Evolutionary conservation across 2,113 vertebrate genomes (phyloP), one percentile per base, ranked within the genome.

Genomic region (Cervus canadensis): DNA sequence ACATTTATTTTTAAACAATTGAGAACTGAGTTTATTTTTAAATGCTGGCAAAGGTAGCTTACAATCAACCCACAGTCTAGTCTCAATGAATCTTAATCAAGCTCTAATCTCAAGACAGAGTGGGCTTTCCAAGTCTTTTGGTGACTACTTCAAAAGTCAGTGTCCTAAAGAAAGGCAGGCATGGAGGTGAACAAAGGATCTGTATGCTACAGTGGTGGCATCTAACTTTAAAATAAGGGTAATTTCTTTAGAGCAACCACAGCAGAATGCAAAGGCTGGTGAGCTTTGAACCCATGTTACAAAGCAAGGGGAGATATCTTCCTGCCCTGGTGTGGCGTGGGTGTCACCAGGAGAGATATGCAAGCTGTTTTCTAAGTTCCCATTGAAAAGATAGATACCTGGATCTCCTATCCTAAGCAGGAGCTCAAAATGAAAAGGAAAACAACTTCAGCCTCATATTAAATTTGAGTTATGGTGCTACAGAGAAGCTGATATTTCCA

Each of bases 401-500:
- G 48, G 33, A 9, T 67, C 64, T 95, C 52, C 74, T 95, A n/a
- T 93, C 96, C 93, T 71, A 93, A 97, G 95, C 93, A 93, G 95
- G 91, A 95, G 76, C 93, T 97, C 97, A 96, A 97, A 96, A 96
- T 90, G 97, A 95, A 98, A 98, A 97, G 71, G 87, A 87, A 98
- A 98, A 97, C 97, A 97, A 94, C 96, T 96, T 96, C 67, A 92
- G 74, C 87, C 78, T 94, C 95, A 92, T 97, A 98, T 98, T 98
- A 98, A 98, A 97, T 92, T 98, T 98, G 98, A 98, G 93, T 97
- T 98, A 98, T 86, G 64, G 19, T 71, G 62, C 97, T 92, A 96
- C 26, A 96, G 98, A 98, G 97, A 94, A 98, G 96, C 95, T 94
- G 97, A 79, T 98, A 97, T 98, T 98, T 98, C 97, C 97, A 97